These are phyloP conservation scores for Drosophila monieri DNA, from an alignment of 2,888 invertebrate genomes.

Conservation along the genomic window DNA sequence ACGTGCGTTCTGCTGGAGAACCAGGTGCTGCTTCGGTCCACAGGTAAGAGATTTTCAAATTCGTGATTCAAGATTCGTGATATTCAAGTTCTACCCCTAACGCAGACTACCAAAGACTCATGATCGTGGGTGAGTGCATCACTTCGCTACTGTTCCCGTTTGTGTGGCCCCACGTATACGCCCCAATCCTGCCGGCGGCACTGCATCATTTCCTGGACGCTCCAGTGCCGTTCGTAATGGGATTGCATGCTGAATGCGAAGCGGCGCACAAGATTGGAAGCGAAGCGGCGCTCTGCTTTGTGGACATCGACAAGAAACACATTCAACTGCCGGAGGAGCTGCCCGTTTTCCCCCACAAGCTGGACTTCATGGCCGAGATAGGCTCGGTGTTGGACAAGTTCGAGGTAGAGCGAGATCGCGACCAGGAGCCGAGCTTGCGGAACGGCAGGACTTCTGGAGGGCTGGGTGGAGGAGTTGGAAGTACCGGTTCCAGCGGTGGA, in stretches of 20 bases:
- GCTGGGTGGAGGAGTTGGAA: slow-evolving; percentile 12
- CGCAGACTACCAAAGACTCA: slow-evolving; percentile 96
- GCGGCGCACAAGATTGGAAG: slow-evolving; percentile 88
- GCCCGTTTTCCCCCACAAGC: slow-evolving; percentile 95
- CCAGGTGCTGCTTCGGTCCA: slow-evolving; percentile 96
- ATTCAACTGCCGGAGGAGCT: slow-evolving; percentile 98
- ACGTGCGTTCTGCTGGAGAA: slow-evolving; percentile 98
- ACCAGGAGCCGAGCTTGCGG: slow-evolving; percentile 75
- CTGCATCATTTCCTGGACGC: slow-evolving; percentile 98
- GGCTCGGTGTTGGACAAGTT: slow-evolving; percentile 90
- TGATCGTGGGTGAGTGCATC: slow-evolving; percentile 98
- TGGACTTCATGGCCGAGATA: slow-evolving; percentile 94
- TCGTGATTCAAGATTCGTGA: not conserved
- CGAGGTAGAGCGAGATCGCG: slow-evolving; percentile 85
- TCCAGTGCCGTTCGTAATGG: slow-evolving; percentile 99
- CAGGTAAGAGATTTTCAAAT: slow-evolving; percentile 86
- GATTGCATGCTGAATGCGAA: slow-evolving; percentile 88
- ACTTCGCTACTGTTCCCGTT: slow-evolving; percentile 96
- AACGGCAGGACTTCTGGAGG: slow-evolving; percentile 64
- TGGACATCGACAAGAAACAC: slow-evolving; percentile 96
- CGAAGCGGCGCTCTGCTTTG: slow-evolving; percentile 96
- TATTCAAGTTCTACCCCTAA: not conserved
- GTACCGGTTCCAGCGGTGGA: slow-evolving; percentile 3
- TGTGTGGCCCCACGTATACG: slow-evolving; percentile 99
- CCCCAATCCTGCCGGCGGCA: slow-evolving; percentile 97